Conservation (phyloP, 2,888 invertebrate species). For the Ephialtes manifestator region DNA sequence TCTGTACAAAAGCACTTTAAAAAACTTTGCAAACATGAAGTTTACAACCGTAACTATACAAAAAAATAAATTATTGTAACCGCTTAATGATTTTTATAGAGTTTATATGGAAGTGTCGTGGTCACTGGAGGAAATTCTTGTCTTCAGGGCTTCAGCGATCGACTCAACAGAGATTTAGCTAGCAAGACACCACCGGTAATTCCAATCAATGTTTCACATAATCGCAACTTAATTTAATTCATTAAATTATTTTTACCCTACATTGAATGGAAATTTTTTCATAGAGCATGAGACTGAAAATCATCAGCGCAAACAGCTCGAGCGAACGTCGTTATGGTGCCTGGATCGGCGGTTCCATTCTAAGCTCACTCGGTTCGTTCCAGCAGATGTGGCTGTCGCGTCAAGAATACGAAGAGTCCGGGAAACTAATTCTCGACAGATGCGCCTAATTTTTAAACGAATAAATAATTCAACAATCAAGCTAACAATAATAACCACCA, state of each 20-base stretch:
- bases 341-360: slow-evolving; percentile 92
- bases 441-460: slow-evolving; percentile 73
- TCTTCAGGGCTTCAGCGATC: slow-evolving; percentile 91
- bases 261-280: not conserved
- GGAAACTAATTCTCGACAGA: slow-evolving; percentile 87
- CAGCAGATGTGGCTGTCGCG: slow-evolving; percentile 93
- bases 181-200: slow-evolving; percentile 89
- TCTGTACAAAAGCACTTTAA: too few relatives aligned
- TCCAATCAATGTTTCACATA: slow-evolving; percentile 25
- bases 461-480: slow-evolving; percentile 24
- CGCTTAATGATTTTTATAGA: slow-evolving; percentile 85
- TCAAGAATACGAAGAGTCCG: slow-evolving; percentile 92
- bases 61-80: not conserved
- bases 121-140: slow-evolving; percentile 92
- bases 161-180: slow-evolving; percentile 90
- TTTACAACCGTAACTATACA: too few relatives aligned
- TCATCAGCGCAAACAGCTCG: slow-evolving; percentile 89
- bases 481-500: slow-evolving; percentile 25
- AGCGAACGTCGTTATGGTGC: slow-evolving; percentile 90
- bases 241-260: too few relatives aligned
- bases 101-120: slow-evolving; percentile 90
- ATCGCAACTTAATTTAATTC: too few relatives aligned
- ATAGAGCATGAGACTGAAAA: slow-evolving; percentile 90
- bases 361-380: slow-evolving; percentile 91
- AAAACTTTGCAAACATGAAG: too few relatives aligned